Conservation (phyloP, 2,113 vertebrate genomes). For the Pseudopipra pipra region DNA sequence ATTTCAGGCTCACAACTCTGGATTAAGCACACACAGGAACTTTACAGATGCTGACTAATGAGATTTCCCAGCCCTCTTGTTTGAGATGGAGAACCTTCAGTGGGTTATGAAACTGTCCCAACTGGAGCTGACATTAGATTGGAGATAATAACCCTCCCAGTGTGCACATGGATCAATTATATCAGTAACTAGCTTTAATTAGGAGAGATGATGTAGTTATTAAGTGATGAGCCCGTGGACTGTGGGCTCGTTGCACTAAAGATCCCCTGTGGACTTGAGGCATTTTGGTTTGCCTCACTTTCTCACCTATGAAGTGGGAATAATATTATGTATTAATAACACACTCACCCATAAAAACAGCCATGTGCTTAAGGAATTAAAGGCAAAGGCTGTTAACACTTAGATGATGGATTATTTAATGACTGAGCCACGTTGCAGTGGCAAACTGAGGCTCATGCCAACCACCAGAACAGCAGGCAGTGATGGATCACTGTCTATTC, state of each 20-base stretch:
- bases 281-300: conserved; percentile 26
- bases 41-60: not conserved
- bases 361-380: not conserved
- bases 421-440: not conserved
- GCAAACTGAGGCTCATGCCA: not conserved
- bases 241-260: not conserved
- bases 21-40: not conserved
- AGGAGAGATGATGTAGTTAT: not conserved
- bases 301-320: not conserved
- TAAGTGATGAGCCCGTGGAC: not conserved
- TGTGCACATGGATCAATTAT: not conserved
- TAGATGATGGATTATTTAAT: not conserved
- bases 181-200: conserved; percentile 12
- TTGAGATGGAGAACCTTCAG: not conserved
- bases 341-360: not conserved
- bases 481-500: not conserved
- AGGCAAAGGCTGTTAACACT: not conserved
- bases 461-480: not conserved
- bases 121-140: not conserved
- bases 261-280: not conserved
- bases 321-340: not conserved
- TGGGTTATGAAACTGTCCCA: conserved; percentile 13
- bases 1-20: not conserved
- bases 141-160: not conserved
- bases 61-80: not conserved